Evolutionary conservation across 2,888 invertebrate genomes (phyloP), one percentile per base, ranked within the genome.

Genomic region (Acleris cristana): DNA sequence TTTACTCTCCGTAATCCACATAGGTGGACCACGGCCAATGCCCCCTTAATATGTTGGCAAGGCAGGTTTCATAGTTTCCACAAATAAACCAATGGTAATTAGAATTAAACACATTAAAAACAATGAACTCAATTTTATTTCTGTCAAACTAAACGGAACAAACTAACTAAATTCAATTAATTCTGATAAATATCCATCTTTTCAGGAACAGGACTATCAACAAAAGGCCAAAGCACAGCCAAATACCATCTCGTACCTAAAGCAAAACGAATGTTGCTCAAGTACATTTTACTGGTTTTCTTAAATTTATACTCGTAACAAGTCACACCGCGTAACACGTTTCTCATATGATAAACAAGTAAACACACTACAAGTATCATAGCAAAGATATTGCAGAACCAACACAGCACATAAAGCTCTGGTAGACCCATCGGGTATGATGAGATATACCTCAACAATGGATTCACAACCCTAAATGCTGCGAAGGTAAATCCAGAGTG

Each of bases 181-280:
- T 40, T 40, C 1, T 34, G 34, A 34, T 40, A 40, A 40, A 40
- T 4, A 40, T 40, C 40, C 10, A 4, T 14, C 14, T 14, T 40
- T 10, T 40, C 2, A 52, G 95, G 94, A 66, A 97, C 84, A 45
- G 94, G 89, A 48, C 97, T 97, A 21, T 86, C 73, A 19, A 96
- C 80, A 78, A 96, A 95, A 0, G 97, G 97, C 55, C 94, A 94
- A 21, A 97, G 65, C 95, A 95, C 96, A 2, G 94, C 92, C 44
- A 95, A 78, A 72, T 94, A 92, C 97, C 97, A 97, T 53, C 90
- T 93, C 30, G 93, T 86, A 0, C 98, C 98, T 71, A 98, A 94
- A 2, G 96, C 95, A 73, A 94, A 92, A 66, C 93, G 84, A 8
- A 97, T 74, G 85, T 98, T 98, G 52, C 93, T 84, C 68, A 87